phyloP scores from a whole-genome alignment of 92 coral and sea anemone genomes.

The Scolanthus callimorphus region DNA sequence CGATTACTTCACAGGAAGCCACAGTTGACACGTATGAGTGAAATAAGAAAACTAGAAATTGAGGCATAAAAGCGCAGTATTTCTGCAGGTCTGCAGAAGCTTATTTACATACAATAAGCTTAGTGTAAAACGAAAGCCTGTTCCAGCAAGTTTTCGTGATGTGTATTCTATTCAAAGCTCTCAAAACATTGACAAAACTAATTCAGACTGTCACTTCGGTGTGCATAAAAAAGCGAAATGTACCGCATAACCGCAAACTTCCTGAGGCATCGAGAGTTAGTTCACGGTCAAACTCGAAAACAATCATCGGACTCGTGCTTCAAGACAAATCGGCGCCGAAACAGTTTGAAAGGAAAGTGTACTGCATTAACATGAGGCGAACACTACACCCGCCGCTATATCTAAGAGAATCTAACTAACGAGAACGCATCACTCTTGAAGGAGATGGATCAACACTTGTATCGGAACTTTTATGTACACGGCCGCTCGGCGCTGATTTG shows the following conservation, averaged over 20 bases:
- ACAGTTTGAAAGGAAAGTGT: no score
- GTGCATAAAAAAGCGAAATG: background rate
- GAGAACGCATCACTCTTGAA: no score
- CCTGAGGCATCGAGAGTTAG: background rate
- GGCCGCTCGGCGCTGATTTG: background rate
- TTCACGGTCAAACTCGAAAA: background rate
- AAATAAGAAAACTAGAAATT: slow-evolving; percentile 1
- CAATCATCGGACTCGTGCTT: background rate
- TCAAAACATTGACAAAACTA: slow-evolving; percentile 43
- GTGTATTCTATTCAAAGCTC: slow-evolving; percentile 61
- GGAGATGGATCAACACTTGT: no score
- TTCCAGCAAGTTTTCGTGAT: no score
- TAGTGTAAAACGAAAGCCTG: background rate
- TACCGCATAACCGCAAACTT: background rate
- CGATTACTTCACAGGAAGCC: slow-evolving; percentile 19
- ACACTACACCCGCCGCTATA: no score
- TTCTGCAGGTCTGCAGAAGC: slow-evolving; percentile 8
- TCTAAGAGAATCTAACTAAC: no score
- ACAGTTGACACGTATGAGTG: slow-evolving; percentile 21
- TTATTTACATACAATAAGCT: slow-evolving; percentile 3
- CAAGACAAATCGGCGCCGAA: no score
- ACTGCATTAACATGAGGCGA: no score
- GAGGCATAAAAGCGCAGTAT: slow-evolving; percentile 13
- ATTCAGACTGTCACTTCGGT: no score
- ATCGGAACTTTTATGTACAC: no score